A percentile compares a stretch with the other conserved stretches of the same genome.
These are phyloP conservation scores for Cosmia pyralina DNA, from an alignment of 2,888 invertebrate species.

Conservation along the genomic window DNA sequence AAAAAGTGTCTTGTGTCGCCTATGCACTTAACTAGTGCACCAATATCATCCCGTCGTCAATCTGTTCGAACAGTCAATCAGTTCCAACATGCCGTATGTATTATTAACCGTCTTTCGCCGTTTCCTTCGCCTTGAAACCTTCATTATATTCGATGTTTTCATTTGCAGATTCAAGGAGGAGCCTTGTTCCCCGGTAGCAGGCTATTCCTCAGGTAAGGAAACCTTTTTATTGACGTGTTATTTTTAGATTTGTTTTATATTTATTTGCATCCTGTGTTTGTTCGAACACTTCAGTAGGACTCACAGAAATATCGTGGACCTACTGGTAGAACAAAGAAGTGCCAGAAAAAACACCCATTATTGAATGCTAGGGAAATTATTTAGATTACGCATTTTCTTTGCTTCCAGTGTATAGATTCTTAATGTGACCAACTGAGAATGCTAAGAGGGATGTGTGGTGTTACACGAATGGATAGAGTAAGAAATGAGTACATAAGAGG, in stretches of 20 bases:
- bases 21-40: neutral
- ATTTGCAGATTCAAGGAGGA: slow-evolving; percentile 83
- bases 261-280: slow-evolving; percentile 1
- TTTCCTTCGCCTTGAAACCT: slow-evolving; percentile 22
- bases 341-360: too few species aligned
- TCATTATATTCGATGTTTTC: slow-evolving; percentile 50
- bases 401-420: too few species aligned
- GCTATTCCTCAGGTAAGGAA: slow-evolving; percentile 69
- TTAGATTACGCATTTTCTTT: too few species aligned
- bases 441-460: too few species aligned
- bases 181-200: slow-evolving; percentile 69
- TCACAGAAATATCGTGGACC: too few species aligned
- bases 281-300: too few species aligned
- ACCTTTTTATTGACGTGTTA: neutral
- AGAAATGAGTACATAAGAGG: too few species aligned
- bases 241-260: slow-evolving; percentile 15
- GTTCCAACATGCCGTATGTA: slow-evolving; percentile 19
- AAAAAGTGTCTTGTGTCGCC: neutral
- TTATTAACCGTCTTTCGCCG: slow-evolving; percentile 7
- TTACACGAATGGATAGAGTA: too few species aligned
- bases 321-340: too few species aligned
- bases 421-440: too few species aligned
- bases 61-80: neutral
- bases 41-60: neutral
- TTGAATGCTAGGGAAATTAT: too few species aligned